Evolutionary conservation across 1,140 invertebrate species (phyloP).

Genomic region (Drosophila ficusphila): DNA sequence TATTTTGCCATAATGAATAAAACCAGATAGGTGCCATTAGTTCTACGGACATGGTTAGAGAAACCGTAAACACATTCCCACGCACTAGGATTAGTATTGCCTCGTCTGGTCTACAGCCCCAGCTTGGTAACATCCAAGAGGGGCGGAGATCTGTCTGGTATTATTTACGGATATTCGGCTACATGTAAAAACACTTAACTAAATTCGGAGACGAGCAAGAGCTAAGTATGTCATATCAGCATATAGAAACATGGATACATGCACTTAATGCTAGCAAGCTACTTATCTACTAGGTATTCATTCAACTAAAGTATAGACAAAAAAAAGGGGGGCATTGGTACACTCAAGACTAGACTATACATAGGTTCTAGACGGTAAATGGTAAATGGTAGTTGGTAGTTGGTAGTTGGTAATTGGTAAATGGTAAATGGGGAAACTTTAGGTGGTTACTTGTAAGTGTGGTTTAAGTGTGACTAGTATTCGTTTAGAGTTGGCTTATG

Average conservation of each 20-base stretch:
- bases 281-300: slow-evolving; percentile 43
- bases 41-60: slow-evolving; percentile 37
- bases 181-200: slow-evolving; percentile 48
- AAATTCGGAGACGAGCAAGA: slow-evolving; percentile 12
- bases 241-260: slow-evolving; percentile 1
- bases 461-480: slow-evolving; percentile 71
- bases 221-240: slow-evolving; percentile 3
- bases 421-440: slow-evolving; percentile 3
- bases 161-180: slow-evolving; percentile 36
- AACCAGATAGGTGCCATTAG: slow-evolving; percentile 47
- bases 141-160: slow-evolving; percentile 5
- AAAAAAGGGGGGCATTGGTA: slow-evolving; percentile 48
- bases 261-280: slow-evolving; percentile 36
- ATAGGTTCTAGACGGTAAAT: slow-evolving; percentile 4
- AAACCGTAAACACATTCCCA: too few relatives aligned
- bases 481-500: slow-evolving; percentile 74
- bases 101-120: slow-evolving; percentile 5
- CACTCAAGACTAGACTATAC: slow-evolving; percentile 77
- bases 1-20: slow-evolving; percentile 47
- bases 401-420: too few relatives aligned
- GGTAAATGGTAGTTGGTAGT: neutral
- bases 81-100: slow-evolving; percentile 10
- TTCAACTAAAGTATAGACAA: slow-evolving; percentile 45
- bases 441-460: slow-evolving; percentile 57
- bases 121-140: neutral